Evolutionary conservation across 2,113 vertebrate genomes (phyloP), one percentile per base, ranked within the genome.

Genomic region (Carassius carassius): DNA sequence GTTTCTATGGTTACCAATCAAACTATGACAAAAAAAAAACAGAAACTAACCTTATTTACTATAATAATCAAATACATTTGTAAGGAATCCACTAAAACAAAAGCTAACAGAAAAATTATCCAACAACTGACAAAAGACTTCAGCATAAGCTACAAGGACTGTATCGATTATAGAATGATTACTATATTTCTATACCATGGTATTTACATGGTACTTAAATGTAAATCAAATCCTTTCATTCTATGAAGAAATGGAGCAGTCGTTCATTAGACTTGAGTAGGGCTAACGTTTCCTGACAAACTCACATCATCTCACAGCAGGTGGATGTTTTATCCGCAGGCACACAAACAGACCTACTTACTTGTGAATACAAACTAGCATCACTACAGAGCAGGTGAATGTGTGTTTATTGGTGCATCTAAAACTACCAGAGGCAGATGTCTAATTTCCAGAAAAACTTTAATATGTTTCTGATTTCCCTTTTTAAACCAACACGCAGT

Each of bases 1-100:
- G 86, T 85, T 87, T 83, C 86, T 83, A 87, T 83, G 79, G 82
- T 70, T 80, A 85, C 86, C 54, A 5, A 37, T 49, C 32, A 47
- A 79, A 44, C 35, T 79, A 14, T 44, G 44, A 7, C 9, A 3
- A 37, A 37, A 29, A 41, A 41, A 41, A 41, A 41, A 5, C 29
- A 2, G 17, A 60, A 60, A 23, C 5, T 47, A 44, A 73, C 49
- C 41, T 74, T 47, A 74, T 49, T 23, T 23, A 47, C 13, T 49
- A 49, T 49, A 74, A n/a, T 41, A 41, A 41, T 72, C 11, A 72
- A 41, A 41, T 23, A 7, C 70, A 74, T 47, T 16, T n/a, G 21
- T 25, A 74, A 74, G 13, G 13, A 58, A 37, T 35, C 10, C 58
- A 77, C 9, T 25, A 4, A 56, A 77, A 77, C 17, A 77, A 56